Base-by-base conservation (phyloP, 1,140 invertebrate species). In the Heliconius hewitsoni region DNA sequence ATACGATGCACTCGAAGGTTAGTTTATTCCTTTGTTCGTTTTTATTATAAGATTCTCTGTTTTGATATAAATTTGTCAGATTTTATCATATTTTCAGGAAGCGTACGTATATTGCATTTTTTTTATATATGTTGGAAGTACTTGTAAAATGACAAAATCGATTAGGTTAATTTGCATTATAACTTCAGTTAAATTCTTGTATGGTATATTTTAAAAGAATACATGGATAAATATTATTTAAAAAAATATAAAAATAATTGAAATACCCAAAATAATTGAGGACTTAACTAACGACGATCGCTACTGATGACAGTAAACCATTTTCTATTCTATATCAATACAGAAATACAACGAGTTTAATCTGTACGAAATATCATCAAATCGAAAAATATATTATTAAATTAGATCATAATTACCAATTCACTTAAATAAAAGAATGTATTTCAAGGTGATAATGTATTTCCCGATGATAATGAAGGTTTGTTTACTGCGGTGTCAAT, bases 1-100 rank as follows among this genome's bases (percentile, higher is more conserved):
- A 92, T 92, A 92, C 83, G 81, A 80, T 86, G 82, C 84, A 85
- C 79, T 84, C 83, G 78, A 76, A 81, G 78, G 77, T 82, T 79
- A 78, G 79, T 86, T 84, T 84, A 81, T 84, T 84, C 79, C 81
- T 84, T 82, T 82, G 78, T 80, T 78, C 81, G 71, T 74, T 60
- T 83, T 80, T 80, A 79, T 75, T 46, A 77, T 77, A 77, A 34
- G 34, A 74, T 78, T 78, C 42, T 78, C 18, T 76, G 70, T 72
- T 78, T 57, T 78, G 55, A 66, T 27, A 66, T 16, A 27, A 18
- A 66, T 66, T 66, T 23, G 27, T 11, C 42, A 66, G 16, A 66
- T 27, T 66, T 27, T 27, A 16, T 30, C 11, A 16, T 66, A 66
- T 66, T 30, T 66, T 18, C 1, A 30, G 27, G 23, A 23, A 9